Evolutionary conservation across 2,113 vertebrate species (phyloP).

Genomic region (Thamnaconus septentrionalis): DNA sequence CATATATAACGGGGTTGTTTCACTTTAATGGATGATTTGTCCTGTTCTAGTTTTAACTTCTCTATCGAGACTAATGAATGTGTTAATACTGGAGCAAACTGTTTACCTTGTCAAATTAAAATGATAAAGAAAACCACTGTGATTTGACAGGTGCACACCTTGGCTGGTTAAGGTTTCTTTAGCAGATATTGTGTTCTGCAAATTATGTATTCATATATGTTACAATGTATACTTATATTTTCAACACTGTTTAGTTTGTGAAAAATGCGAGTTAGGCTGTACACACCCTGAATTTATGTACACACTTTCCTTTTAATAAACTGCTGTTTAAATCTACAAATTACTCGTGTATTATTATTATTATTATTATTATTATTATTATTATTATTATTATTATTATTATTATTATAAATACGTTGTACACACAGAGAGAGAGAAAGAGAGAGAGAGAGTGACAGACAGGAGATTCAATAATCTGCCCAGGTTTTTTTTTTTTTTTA

Average conservation of each 20-base stretch:
- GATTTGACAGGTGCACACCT: constrained; percentile 38
- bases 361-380: no score
- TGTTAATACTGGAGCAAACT: constrained; percentile 25
- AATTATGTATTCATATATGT: constrained; percentile 1
- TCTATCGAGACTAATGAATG: constrained; percentile 44
- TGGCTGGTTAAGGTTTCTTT: constrained; percentile 20
- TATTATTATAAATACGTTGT: no score
- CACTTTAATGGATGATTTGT: constrained; percentile 3
- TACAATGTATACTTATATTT: constrained; percentile 28
- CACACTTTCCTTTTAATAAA: constrained; percentile 66
- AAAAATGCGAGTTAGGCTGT: constrained; percentile 7
- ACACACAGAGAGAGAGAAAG: no score
- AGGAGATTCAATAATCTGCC: no score
- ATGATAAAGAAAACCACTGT: constrained; percentile 40
- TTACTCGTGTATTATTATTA: no score
- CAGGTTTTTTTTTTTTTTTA: no score
- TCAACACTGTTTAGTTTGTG: constrained; percentile 34
- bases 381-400: no score
- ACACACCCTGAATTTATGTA: constrained; percentile 34
- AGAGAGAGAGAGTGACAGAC: no score
- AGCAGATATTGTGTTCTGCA: constrained; percentile 13
- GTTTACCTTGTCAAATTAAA: constrained; percentile 21
- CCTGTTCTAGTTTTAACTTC: constrained; percentile 3
- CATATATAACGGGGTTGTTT: constrained; percentile 18
- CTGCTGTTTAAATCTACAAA: constrained; percentile 21